These are phyloP conservation scores for Reticulitermes speratus DNA, from an alignment of 1,140 invertebrate species.

Conservation along the genomic window DNA sequence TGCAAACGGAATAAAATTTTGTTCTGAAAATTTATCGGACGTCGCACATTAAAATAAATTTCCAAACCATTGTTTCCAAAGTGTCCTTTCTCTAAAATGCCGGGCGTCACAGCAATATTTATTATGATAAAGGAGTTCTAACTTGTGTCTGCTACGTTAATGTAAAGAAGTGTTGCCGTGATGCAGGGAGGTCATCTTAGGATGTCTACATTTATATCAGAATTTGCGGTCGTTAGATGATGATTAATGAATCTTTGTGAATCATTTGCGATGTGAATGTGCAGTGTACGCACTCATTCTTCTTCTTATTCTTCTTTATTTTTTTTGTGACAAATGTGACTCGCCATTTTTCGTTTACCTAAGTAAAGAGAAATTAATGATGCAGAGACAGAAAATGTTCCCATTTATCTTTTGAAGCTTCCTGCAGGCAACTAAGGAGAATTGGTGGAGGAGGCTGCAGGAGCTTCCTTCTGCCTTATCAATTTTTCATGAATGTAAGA, in stretches of 20 bases:
- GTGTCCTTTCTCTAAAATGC: not conserved
- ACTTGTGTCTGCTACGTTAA: not conserved
- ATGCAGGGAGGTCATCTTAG: not conserved
- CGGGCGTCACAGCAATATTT: not conserved
- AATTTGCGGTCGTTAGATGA: conserved; percentile 5
- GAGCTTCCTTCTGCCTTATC: not conserved
- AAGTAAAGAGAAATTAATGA: conserved; percentile 18
- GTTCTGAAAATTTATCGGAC: no score
- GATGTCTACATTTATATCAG: not conserved
- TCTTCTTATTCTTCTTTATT: not conserved
- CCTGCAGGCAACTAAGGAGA: not conserved
- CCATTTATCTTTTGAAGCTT: conserved; percentile 9
- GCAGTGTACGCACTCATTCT: not conserved
- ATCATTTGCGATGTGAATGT: not conserved
- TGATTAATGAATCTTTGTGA: not conserved
- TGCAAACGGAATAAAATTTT: no score
- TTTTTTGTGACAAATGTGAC: conserved; percentile 15
- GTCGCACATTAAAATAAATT: not conserved
- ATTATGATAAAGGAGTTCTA: not conserved
- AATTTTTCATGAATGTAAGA: conserved; percentile 14
- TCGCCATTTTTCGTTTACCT: conserved; percentile 15
- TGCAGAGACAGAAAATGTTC: conserved; percentile 4
- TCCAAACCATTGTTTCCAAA: not conserved
- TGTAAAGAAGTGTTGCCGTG: not conserved
- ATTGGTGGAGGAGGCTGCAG: not conserved